Evolutionary conservation across 2,113 vertebrate genomes (phyloP), one percentile per base, ranked within the genome.

Genomic region (Stegastes partitus): DNA sequence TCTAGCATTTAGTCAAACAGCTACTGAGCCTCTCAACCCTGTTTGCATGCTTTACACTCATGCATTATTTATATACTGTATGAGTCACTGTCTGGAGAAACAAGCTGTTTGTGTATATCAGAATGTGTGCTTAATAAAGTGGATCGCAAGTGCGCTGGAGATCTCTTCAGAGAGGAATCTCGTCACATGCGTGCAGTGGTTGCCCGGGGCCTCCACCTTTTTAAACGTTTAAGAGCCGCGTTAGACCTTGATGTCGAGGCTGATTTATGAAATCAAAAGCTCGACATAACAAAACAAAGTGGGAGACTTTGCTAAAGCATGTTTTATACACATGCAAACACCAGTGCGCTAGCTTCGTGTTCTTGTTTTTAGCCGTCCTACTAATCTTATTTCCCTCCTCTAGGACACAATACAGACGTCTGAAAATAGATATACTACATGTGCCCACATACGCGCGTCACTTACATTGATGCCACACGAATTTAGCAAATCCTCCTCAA

Each of bases 51-150:
- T 74, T 86, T 57, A 79, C 55, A 59, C 67, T 81, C 71, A 83
- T 89, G 54, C 58, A 85, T 77, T 86, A 90, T 92, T 87, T 45
- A 89, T 85, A 66, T 73, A 76, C 65, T 75, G 56, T 61, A 37
- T 83, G 77, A 85, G 44, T 89, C 64, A 72, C 57, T 87, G 80
- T 76, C 79, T 87, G 72, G 45, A 69, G 68, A 62, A 74, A 74
- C 65, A 47, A 50, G 51, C 68, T 75, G 68, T 74, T 84, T 83
- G 56, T 70, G 55, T 68, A 64, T 67, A 72, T 71, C 22, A 77
- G 51, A 78, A 83, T 61, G 37, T 67, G 59, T 75, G 62, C 61
- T 77, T 83, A 34, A 86, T 83, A 70, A 79, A 89, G 34, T 44
- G 64, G 64, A 50, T 62, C 63, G 68, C 39, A 50, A 54, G 51